Evolutionary conservation across 2,797 vertebrate species (phyloP), one percentile per base, ranked within the genome.

Genomic region (Myiotriccus ornatus): DNA sequence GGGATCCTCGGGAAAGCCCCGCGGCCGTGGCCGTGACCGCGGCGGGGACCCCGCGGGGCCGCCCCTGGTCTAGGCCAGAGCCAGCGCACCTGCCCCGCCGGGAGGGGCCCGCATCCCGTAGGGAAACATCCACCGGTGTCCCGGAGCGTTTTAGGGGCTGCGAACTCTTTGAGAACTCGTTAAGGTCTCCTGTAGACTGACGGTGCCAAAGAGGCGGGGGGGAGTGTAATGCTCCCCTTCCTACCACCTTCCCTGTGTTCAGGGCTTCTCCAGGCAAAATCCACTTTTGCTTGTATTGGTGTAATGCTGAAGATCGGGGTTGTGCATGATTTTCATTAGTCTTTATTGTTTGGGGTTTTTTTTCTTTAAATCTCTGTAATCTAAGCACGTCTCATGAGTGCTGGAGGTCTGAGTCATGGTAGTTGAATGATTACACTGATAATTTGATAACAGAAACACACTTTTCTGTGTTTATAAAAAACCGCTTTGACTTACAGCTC

Each of bases 281-380:
- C 27, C 11, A 2, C 28, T 23, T 44, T 14, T 25, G 10, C 1
- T 0, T 0, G 1, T 16, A 6, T 44, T 6, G 2, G 1, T 10
- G 41, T 22, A 9, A 10, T 8, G 34, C 50, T 27, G 1, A 41
- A 15, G 39, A 28, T 39, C 12, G 27, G 24, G 9, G 5, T 8
- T 6, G 12, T 24, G 9, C 7, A 0, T 39, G 47, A 3, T 39
- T 60, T 80, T 60, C 53, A 1, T 56, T 11, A 28, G 23, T 19
- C 24, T 22, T 53, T 53, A 19, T 52, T 6, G 9, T 5, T 28
- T n/a, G 5, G 16, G 3, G 1, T 1, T 13, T 23, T 6, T 50
- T 56, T 41, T 24, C 10, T 65, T 77, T 27, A 34, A 34, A 14
- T 47, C 30, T 30, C 37, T 50, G 12, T 43, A 44, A 30, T 86